Evolutionary conservation across 2,888 invertebrate species (phyloP).

Genomic region (Ametastegia equiseti): DNA sequence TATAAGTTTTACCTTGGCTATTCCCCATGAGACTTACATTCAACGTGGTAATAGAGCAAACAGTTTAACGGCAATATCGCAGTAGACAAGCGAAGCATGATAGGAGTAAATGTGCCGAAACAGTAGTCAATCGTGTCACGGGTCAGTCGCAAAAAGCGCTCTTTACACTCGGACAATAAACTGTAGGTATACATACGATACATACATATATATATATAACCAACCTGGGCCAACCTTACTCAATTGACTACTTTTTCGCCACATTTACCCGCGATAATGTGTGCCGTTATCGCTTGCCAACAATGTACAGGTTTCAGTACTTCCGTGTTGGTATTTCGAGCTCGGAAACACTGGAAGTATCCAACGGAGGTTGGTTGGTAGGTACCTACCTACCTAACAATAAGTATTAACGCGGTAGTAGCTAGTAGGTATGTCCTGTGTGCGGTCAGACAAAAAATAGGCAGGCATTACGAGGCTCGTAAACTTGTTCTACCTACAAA

Average conservation of each 20-base stretch:
- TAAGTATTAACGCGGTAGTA: slow-evolving; percentile 24
- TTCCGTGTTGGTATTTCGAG: neutral
- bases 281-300: slow-evolving; percentile 34
- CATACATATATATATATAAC: neutral
- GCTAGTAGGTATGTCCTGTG: slow-evolving; percentile 19
- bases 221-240: neutral
- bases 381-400: slow-evolving; percentile 14
- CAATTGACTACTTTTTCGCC: slow-evolving; percentile 39
- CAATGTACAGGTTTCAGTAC: slow-evolving; percentile 16
- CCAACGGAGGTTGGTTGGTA: too few relatives aligned
- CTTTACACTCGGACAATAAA: slow-evolving; percentile 33
- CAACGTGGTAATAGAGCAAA: neutral
- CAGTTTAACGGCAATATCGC: neutral
- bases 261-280: slow-evolving; percentile 33
- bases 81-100: slow-evolving; percentile 6
- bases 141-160: slow-evolving; percentile 35
- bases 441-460: slow-evolving; percentile 37
- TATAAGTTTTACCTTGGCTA: too few relatives aligned
- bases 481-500: neutral
- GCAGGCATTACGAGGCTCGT: slow-evolving; percentile 27
- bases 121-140: slow-evolving; percentile 30
- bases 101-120: slow-evolving; percentile 33
- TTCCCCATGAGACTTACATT: too few relatives aligned
- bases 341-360: slow-evolving; percentile 4
- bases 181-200: neutral